Evolutionary conservation across 1,140 invertebrate species (phyloP), one percentile per base, ranked within the genome.

Genomic region (Drosophila suzukii): DNA sequence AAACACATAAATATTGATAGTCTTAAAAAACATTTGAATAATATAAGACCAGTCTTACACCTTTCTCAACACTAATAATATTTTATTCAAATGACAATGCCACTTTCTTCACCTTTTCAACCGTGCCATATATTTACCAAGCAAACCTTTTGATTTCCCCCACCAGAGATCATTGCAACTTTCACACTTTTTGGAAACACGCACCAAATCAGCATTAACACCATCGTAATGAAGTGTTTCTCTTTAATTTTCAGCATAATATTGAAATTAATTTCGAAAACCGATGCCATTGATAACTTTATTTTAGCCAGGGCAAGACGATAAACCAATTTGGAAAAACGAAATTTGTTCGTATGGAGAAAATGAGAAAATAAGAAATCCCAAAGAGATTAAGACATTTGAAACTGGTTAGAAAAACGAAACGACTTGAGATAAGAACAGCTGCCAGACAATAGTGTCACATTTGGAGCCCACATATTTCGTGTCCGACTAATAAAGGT

Each of bases 221-320:
- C 79, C 36, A 59, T 50, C 56, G 68, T 88, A 88, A 89, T 88
- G 84, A 88, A 76, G 83, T 89, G 83, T 89, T 60, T 71, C 43
- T 47, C 12, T 50, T 78, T 89, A 83, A 67, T 70, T 83, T 73
- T 73, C 66, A 39, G 72, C 49, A 86, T 79, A 88, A 79, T 70
- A 66, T 82, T 86, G 57, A 56, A 59, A 86, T 71, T 63, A 86
- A 62, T 54, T 47, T 43, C 46, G 20, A 32, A 51, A 34, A 51
- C 38, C 38, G 67, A 68, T 62, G 41, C 75, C 78, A 70, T 65
- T 74, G 81, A 86, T 53, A 66, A 68, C 66, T 78, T 75, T 17
- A 75, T 77, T 67, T 55, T 27, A 39, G 15, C 13, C 44, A 46
- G 32, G 20, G 20, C 38, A 46, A 36, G 13, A 20, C 20, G n/a